Evolutionary conservation across 2,888 invertebrate species (phyloP).

Genomic region (Allophyes oxyacanthae): DNA sequence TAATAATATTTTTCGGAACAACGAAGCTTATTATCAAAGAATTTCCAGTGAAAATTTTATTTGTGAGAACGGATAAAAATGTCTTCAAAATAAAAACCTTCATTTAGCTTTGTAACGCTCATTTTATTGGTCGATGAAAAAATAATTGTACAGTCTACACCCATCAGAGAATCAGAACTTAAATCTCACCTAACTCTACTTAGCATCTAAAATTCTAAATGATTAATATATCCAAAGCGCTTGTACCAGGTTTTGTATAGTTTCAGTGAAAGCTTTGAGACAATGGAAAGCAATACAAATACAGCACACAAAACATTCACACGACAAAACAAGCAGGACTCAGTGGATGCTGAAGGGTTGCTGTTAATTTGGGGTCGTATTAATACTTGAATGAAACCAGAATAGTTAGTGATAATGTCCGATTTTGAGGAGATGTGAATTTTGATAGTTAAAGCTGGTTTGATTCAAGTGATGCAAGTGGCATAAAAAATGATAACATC

Average conservation of each 20-base stretch:
- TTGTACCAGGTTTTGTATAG: slow-evolving; percentile 5
- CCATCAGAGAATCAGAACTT: neutral
- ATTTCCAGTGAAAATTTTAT: no score
- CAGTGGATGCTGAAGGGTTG: slow-evolving; percentile 65
- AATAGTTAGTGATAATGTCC: slow-evolving; percentile 25
- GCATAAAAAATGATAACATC: slow-evolving; percentile 83
- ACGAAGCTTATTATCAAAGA: no score
- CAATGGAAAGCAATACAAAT: slow-evolving; percentile 84
- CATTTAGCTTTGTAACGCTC: neutral
- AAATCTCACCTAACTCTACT: neutral
- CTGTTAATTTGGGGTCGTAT: slow-evolving; percentile 64
- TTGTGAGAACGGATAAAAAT: neutral
- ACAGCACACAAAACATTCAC: slow-evolving; percentile 66
- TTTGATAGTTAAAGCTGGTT: slow-evolving; percentile 44
- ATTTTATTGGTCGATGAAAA: neutral
- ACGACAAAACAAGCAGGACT: slow-evolving; percentile 74
- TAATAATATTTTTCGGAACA: no score
- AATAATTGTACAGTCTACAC: neutral
- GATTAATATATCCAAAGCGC: slow-evolving; percentile 23
- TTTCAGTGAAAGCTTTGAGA: slow-evolving; percentile 43
- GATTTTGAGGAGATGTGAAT: slow-evolving; percentile 30
- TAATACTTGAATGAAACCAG: slow-evolving; percentile 74
- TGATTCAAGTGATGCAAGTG: slow-evolving; percentile 76
- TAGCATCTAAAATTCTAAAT: neutral
- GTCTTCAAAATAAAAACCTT: neutral